Percentiles rank a stretch among this genome's conserved stretches.
phyloP scores from a whole-genome alignment of 1,140 invertebrate genomes.

The Macrotrachela quadricornifera region DNA sequence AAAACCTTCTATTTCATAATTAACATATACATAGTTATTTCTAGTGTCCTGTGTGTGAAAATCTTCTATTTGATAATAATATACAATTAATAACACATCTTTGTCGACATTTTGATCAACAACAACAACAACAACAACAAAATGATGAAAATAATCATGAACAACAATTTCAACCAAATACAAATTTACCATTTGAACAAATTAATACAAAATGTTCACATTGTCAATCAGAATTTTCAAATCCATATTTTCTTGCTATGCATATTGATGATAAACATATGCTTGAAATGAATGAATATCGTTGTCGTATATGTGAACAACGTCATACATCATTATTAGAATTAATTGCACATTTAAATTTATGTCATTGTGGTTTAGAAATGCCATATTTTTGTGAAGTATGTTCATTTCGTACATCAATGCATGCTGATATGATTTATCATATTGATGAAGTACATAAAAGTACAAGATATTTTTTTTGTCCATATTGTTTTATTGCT shows the following conservation, averaged over 20 bases:
- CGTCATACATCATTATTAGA: neutral
- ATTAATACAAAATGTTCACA: slow-evolving; percentile 4
- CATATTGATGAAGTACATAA: slow-evolving; percentile 7
- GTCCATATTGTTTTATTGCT: slow-evolving; percentile 9
- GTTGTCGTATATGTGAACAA: slow-evolving; percentile 8
- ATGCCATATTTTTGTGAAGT: slow-evolving; percentile 9
- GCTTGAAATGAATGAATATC: slow-evolving; percentile 1
- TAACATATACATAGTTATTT: neutral
- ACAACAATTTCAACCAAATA: neutral
- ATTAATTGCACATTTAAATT: slow-evolving; percentile 2
- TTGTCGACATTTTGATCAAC: slow-evolving; percentile 5
- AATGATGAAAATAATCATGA: too few relatives aligned
- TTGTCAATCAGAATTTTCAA: slow-evolving; percentile 1
- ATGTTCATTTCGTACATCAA: slow-evolving; percentile 8
- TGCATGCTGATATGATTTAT: slow-evolving; percentile 8
- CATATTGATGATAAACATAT: slow-evolving; percentile 6
- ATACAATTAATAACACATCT: slow-evolving; percentile 5
- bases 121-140: too few relatives aligned
- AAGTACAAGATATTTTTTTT: slow-evolving; percentile 1
- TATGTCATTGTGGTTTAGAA: slow-evolving; percentile 1
- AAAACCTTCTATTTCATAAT: neutral
- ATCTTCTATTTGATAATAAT: slow-evolving; percentile 3
- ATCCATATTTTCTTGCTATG: slow-evolving; percentile 2
- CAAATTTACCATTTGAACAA: slow-evolving; percentile 5
- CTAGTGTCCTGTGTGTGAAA: slow-evolving; percentile 3